Conservation (phyloP, 1,140 invertebrate genomes). For the Spodoptera litura region DNA sequence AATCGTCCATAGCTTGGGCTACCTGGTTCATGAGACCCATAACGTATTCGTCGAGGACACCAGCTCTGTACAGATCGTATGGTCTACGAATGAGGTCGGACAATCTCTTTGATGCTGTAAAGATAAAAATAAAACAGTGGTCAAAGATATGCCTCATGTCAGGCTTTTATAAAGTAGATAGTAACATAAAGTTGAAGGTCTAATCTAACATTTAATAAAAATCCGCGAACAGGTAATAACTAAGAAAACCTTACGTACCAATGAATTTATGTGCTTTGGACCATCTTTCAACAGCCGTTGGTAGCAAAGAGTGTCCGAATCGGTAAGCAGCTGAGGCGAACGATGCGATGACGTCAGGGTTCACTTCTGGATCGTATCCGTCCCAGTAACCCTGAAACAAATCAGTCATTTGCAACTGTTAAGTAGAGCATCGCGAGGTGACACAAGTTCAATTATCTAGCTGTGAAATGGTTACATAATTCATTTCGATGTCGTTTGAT, state of each 20-base stretch:
- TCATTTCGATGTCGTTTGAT: slow-evolving; percentile 6
- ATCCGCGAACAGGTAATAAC: too few species aligned
- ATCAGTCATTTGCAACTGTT: slow-evolving; percentile 3
- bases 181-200: too few species aligned
- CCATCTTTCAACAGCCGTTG: slow-evolving; percentile 96
- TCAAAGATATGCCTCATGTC: too few species aligned
- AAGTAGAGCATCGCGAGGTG: slow-evolving; percentile 1
- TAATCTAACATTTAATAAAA: too few species aligned
- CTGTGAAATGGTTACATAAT: slow-evolving; percentile 19
- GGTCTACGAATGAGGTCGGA: slow-evolving; percentile 95
- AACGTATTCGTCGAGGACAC: slow-evolving; percentile 96
- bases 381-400: slow-evolving; percentile 93
- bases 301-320: slow-evolving; percentile 95
- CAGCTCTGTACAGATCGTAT: slow-evolving; percentile 95
- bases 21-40: slow-evolving; percentile 98
- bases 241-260: slow-evolving; percentile 84
- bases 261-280: slow-evolving; percentile 97
- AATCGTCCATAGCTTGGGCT: slow-evolving; percentile 97
- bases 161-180: too few species aligned
- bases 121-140: neutral
- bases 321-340: slow-evolving; percentile 96
- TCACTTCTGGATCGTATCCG: slow-evolving; percentile 93
- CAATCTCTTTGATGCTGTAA: slow-evolving; percentile 93
- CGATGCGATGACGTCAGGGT: slow-evolving; percentile 94
- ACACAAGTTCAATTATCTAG: slow-evolving; percentile 29